phyloP scores from a whole-genome alignment of 1,140 invertebrate genomes.

The Lepidostoma basale region DNA sequence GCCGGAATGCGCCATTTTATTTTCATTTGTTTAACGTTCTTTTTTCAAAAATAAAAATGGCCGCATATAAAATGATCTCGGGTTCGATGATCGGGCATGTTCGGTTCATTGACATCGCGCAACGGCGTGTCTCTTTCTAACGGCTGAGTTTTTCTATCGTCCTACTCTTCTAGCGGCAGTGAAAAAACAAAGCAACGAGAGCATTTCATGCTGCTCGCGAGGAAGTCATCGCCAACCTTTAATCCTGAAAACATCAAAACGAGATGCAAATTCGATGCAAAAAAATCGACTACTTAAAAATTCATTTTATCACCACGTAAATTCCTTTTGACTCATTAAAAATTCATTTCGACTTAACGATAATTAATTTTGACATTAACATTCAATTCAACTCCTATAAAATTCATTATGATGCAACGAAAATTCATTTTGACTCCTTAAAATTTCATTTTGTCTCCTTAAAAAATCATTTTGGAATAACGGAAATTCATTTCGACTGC shows the following conservation, averaged over 20 bases:
- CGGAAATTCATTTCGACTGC: too few relatives aligned
- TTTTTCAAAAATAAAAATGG: constrained; percentile 31
- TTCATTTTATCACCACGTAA: too few relatives aligned
- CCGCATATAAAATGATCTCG: constrained; percentile 27
- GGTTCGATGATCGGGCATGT: constrained; percentile 16
- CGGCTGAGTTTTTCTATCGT: constrained; percentile 14
- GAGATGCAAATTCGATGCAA: background rate
- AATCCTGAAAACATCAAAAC: background rate
- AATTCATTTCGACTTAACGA: too few relatives aligned
- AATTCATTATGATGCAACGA: too few relatives aligned
- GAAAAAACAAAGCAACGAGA: constrained; percentile 25
- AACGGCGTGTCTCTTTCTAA: constrained; percentile 2
- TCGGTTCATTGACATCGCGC: constrained; percentile 21
- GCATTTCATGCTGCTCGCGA: constrained; percentile 1
- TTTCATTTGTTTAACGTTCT: constrained; percentile 12
- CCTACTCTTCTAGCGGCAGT: background rate
- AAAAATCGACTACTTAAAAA: too few relatives aligned
- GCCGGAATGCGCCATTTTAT: constrained; percentile 11
- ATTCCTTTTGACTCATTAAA: too few relatives aligned
- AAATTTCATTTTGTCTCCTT: too few relatives aligned
- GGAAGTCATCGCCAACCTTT: constrained; percentile 7
- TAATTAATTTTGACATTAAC: too few relatives aligned
- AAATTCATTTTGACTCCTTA: too few relatives aligned
- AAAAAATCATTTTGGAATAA: too few relatives aligned
- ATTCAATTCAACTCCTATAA: too few relatives aligned